Evolutionary conservation across 2,113 vertebrate species (phyloP).

Genomic region (Pterocles orientalis): DNA sequence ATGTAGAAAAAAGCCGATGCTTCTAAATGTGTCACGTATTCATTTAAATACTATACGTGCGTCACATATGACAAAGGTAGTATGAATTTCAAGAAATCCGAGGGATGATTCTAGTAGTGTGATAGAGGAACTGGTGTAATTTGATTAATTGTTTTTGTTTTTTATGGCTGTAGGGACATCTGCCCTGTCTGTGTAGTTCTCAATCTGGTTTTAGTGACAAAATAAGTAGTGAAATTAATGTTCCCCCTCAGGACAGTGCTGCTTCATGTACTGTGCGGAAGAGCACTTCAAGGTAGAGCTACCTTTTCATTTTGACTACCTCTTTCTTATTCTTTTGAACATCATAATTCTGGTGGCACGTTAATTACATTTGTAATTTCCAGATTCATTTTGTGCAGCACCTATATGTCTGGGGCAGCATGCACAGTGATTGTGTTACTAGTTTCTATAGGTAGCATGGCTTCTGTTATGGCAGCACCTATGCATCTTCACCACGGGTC

Average conservation of each 20-base stretch:
- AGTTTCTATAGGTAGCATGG: not conserved
- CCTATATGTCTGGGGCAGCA: not conserved
- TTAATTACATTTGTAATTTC: not conserved
- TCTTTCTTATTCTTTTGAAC: not conserved
- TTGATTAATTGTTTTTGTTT: not conserved
- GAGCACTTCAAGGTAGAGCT: not conserved
- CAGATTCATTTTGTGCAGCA: not conserved
- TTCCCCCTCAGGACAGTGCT: not conserved
- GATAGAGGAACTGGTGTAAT: not conserved
- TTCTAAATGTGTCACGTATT: not conserved
- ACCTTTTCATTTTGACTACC: not conserved
- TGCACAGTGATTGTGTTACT: not conserved
- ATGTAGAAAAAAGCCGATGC: not conserved
- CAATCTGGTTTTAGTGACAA: not conserved
- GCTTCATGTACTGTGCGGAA: not conserved
- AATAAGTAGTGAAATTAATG: not conserved
- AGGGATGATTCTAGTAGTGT: not conserved
- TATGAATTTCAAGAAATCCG: not conserved
- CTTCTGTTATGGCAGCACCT: not conserved
- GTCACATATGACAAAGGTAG: not conserved
- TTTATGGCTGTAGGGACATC: not conserved
- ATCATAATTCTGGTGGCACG: not conserved
- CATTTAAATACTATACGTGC: not conserved
- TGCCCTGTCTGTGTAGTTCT: not conserved
- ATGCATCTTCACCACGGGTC: fast-evolving